These are phyloP conservation scores for Calameuta filiformis DNA, from an alignment of 2,888 invertebrate genomes.

Conservation along the genomic window DNA sequence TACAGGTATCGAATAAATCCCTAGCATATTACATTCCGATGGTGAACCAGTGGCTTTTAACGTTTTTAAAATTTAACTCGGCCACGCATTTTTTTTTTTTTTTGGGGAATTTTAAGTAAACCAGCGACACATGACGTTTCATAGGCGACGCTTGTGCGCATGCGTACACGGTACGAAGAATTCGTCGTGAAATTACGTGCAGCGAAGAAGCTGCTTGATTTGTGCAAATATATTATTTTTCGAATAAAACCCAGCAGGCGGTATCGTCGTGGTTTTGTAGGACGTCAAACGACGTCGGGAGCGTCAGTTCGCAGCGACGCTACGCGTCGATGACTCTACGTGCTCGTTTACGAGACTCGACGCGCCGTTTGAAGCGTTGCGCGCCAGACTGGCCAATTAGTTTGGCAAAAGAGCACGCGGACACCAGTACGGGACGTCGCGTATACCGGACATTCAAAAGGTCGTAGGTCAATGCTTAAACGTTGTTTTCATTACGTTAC, in stretches of 20 bases:
- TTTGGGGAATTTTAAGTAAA: not conserved
- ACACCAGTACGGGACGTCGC: not conserved
- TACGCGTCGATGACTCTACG: not conserved
- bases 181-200: not conserved
- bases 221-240: not conserved
- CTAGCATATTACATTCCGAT: constrained; percentile 41
- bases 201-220: not conserved
- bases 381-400: not conserved
- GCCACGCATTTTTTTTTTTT: not conserved
- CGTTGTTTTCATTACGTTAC: not conserved
- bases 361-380: not conserved
- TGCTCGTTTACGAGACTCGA: not conserved
- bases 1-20: constrained; percentile 41
- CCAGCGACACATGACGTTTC: not conserved
- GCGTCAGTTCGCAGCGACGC: not conserved
- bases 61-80: not conserved
- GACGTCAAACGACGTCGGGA: not conserved
- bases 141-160: not conserved
- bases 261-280: not conserved
- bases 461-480: not conserved
- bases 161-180: not conserved
- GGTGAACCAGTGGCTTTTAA: constrained; percentile 8
- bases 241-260: not conserved
- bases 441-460: not conserved
- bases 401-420: not conserved